Percentiles rank a stretch among this genome's conserved stretches.
Evolutionary conservation across 2,113 vertebrate species (phyloP).

Genomic region (Halichoerus grypus): DNA sequence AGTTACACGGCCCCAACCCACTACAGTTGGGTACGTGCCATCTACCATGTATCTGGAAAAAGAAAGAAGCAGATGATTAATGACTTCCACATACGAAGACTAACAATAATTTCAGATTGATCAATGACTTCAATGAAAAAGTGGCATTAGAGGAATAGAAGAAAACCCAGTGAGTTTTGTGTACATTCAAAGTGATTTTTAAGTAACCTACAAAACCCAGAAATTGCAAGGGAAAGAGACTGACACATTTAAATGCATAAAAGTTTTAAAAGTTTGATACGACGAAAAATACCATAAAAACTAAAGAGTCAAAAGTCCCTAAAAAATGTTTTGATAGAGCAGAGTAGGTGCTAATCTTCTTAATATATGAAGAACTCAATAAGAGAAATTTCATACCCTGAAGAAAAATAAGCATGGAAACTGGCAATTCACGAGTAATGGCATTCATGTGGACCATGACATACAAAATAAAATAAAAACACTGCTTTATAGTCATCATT

Average conservation of each 20-base stretch:
- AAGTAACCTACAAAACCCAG: background rate
- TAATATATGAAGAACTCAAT: background rate
- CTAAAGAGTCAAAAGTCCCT: background rate
- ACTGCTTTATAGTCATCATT: background rate
- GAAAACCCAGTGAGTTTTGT: background rate
- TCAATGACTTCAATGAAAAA: background rate
- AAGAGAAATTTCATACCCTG: background rate
- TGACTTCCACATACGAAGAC: background rate
- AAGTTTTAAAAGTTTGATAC: background rate
- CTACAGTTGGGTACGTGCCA: rapidly evolving
- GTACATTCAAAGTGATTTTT: constrained; percentile 5
- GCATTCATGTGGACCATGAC: background rate
- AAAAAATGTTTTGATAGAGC: background rate
- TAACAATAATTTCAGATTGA: background rate
- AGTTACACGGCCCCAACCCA: too few relatives aligned
- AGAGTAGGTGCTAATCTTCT: background rate
- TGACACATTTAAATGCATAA: background rate
- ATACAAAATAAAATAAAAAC: background rate
- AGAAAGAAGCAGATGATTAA: background rate
- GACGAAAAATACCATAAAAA: constrained; percentile 8
- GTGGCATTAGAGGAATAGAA: background rate
- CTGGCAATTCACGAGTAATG: background rate
- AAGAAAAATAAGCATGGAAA: background rate
- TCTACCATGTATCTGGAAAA: background rate
- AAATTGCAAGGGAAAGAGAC: background rate